phyloP scores from a whole-genome alignment of 2,888 invertebrate species.

The Julus scandinavius region DNA sequence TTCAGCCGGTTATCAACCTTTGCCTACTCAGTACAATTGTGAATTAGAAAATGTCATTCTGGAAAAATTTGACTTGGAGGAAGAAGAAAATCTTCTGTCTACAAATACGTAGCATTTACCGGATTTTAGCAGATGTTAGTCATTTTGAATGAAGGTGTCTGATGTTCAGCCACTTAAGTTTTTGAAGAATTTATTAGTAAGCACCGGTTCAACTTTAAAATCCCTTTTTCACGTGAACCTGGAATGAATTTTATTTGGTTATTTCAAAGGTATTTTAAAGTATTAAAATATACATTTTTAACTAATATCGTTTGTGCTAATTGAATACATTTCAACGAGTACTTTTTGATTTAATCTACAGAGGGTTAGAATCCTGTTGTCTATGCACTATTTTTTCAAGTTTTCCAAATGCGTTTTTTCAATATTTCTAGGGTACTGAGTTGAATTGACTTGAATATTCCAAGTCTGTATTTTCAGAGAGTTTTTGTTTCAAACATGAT shows the following conservation, averaged over 20 bases:
- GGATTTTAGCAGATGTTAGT: background rate
- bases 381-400: no score
- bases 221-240: background rate
- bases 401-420: no score
- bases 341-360: no score
- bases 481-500: no score
- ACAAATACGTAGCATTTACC: conserved; percentile 46
- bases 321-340: no score
- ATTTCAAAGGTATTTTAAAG: conserved; percentile 26
- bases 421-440: no score
- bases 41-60: background rate
- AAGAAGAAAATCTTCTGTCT: conserved; percentile 35
- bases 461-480: no score
- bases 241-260: background rate
- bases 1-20: conserved; percentile 32
- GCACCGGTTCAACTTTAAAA: background rate
- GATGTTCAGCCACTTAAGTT: background rate
- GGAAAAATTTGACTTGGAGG: conserved; percentile 43
- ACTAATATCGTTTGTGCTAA: background rate
- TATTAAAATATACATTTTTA: conserved; percentile 39
- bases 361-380: no score
- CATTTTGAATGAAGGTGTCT: background rate
- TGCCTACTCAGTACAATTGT: conserved; percentile 46
- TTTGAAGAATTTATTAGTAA: background rate
- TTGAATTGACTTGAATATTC: no score